These are phyloP conservation scores for Liparis tanakae DNA, from an alignment of 2,797 vertebrate species.

Conservation along the genomic window DNA sequence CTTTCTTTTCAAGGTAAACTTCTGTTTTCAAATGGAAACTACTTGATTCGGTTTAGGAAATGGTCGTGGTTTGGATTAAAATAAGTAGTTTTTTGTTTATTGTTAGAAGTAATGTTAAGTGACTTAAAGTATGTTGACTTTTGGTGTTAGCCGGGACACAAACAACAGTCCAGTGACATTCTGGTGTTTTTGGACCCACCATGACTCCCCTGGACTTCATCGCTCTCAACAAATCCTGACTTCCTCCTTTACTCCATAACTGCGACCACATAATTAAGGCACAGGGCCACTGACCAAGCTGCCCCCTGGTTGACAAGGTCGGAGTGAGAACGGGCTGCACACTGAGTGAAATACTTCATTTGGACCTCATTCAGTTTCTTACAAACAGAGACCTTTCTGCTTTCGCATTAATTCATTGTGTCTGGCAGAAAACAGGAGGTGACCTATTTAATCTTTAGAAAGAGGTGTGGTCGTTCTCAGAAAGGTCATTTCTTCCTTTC, in stretches of 20 bases:
- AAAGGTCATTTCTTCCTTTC: constrained; percentile 46
- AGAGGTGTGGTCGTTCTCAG: constrained; percentile 42
- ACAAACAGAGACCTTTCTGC: neutral
- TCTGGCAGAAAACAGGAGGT: constrained; percentile 12
- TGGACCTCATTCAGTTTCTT: neutral
- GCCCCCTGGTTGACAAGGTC: neutral
- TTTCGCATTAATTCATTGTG: constrained; percentile 20
- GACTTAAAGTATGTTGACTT: neutral
- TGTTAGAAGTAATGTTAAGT: neutral
- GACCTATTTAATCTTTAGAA: constrained; percentile 23
- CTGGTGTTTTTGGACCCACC: neutral
- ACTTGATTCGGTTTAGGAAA: neutral
- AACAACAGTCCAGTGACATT: neutral
- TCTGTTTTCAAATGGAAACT: neutral
- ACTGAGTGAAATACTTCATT: neutral
- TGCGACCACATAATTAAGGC: neutral
- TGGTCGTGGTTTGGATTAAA: neutral
- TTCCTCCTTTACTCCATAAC: neutral
- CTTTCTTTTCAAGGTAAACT: neutral
- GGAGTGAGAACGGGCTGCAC: neutral
- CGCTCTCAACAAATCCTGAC: neutral
- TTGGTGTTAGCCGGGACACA: neutral
- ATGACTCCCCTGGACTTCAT: neutral
- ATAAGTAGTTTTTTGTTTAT: neutral
- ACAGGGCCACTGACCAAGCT: neutral